phyloP scores from a whole-genome alignment of 2,113 vertebrate species.

The Gambusia holbrooki region DNA sequence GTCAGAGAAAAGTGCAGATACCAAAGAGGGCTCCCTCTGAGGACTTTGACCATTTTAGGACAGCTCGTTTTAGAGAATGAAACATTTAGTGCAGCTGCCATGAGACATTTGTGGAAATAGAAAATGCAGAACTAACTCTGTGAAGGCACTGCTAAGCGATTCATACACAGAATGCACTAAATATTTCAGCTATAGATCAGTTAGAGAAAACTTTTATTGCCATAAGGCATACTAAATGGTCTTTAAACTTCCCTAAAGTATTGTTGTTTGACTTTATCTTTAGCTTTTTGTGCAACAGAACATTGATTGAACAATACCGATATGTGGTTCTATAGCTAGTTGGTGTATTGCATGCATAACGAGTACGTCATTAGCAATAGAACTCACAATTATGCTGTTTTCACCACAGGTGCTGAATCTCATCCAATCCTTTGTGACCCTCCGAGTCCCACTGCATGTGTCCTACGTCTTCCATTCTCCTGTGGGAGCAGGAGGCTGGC shows the following conservation, averaged over 20 bases:
- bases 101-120: background rate
- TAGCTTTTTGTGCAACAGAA: background rate
- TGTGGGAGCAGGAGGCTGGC: constrained; percentile 90
- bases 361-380: background rate
- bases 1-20: constrained; percentile 68
- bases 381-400: background rate
- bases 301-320: background rate
- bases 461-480: constrained; percentile 97
- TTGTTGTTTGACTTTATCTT: background rate
- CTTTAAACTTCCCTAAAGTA: background rate
- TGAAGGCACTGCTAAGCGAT: background rate
- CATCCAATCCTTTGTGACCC: constrained; percentile 94
- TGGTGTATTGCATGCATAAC: background rate
- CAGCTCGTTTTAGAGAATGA: constrained; percentile 15
- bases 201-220: background rate
- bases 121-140: background rate
- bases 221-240: background rate
- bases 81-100: background rate
- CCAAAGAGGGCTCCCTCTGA: constrained; percentile 34
- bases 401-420: constrained; percentile 89
- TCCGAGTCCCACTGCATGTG: constrained; percentile 92
- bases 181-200: background rate
- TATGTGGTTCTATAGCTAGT: background rate
- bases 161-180: background rate
- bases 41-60: constrained; percentile 19